Evolutionary conservation across 2,888 invertebrate species (phyloP).

Genomic region (Hesperia comma): DNA sequence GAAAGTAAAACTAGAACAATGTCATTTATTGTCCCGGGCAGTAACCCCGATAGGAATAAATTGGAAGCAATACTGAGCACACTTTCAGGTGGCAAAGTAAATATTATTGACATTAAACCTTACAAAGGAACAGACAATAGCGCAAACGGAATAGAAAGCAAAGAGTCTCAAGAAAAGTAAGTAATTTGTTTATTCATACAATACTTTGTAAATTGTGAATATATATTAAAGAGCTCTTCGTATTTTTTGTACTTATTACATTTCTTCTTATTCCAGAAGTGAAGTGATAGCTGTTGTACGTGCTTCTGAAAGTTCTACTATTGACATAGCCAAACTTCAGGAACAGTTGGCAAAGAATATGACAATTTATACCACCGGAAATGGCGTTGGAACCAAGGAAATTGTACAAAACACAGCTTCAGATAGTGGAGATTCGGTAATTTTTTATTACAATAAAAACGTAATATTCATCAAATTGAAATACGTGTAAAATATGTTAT

Average conservation of each 20-base stretch:
- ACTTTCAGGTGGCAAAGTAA: constrained; percentile 91
- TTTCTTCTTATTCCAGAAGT: constrained; percentile 79
- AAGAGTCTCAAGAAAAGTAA: constrained; percentile 83
- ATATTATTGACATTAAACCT: constrained; percentile 89
- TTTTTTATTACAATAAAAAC: constrained; percentile 19
- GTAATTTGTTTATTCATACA: constrained; percentile 39
- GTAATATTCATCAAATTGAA: no score
- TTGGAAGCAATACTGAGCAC: constrained; percentile 90
- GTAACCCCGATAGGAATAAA: constrained; percentile 88
- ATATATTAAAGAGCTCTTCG: not conserved
- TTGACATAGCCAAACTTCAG: constrained; percentile 89
- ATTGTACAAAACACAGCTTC: constrained; percentile 50
- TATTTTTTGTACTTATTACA: not conserved
- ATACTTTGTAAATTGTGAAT: not conserved
- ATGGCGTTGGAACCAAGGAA: constrained; percentile 39
- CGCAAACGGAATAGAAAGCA: constrained; percentile 79
- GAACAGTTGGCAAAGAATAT: constrained; percentile 82
- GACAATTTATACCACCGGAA: constrained; percentile 70
- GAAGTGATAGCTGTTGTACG: constrained; percentile 89
- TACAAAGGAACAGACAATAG: constrained; percentile 84
- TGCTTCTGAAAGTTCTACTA: constrained; percentile 86
- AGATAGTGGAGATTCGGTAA: constrained; percentile 64
- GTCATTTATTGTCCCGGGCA: constrained; percentile 92
- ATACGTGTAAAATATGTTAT: not conserved
- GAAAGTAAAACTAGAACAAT: constrained; percentile 90